phyloP scores from a whole-genome alignment of 2,113 vertebrate genomes.

The Eulemur rufifrons region DNA sequence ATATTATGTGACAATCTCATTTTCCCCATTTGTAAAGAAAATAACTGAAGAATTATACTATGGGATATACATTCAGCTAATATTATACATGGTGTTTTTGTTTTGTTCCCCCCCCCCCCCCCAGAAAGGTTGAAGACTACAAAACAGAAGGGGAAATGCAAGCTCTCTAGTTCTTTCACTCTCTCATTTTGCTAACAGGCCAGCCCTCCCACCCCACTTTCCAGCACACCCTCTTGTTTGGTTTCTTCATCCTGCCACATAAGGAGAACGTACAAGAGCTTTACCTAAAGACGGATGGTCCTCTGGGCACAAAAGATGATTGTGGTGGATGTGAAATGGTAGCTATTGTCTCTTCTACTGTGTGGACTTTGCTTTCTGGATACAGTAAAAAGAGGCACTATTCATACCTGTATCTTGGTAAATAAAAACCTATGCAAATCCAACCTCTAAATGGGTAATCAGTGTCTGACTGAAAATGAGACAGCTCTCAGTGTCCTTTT shows the following conservation, averaged over 20 bases:
- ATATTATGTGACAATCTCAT: background rate
- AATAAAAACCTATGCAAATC: constrained; percentile 70
- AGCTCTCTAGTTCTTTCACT: background rate
- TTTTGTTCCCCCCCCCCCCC: background rate
- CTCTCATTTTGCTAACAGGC: background rate
- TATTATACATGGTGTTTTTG: background rate
- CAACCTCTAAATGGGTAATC: constrained; percentile 46
- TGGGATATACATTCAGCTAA: background rate
- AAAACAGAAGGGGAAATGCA: constrained; percentile 45
- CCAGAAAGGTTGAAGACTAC: background rate
- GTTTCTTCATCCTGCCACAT: constrained; percentile 34
- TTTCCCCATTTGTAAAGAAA: constrained; percentile 34
- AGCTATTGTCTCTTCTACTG: background rate
- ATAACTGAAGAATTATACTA: background rate
- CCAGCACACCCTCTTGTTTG: background rate
- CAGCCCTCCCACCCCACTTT: background rate
- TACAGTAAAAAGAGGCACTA: constrained; percentile 45
- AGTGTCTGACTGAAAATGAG: constrained; percentile 54
- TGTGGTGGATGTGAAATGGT: background rate
- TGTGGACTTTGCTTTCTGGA: constrained; percentile 58
- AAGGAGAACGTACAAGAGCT: constrained; percentile 27
- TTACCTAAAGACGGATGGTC: constrained; percentile 13
- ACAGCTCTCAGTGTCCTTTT: constrained; percentile 28
- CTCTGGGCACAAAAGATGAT: constrained; percentile 50
- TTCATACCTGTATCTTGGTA: constrained; percentile 63